Base-by-base conservation (phyloP, 2,888 invertebrate genomes). In the Melitaea athalia region DNA sequence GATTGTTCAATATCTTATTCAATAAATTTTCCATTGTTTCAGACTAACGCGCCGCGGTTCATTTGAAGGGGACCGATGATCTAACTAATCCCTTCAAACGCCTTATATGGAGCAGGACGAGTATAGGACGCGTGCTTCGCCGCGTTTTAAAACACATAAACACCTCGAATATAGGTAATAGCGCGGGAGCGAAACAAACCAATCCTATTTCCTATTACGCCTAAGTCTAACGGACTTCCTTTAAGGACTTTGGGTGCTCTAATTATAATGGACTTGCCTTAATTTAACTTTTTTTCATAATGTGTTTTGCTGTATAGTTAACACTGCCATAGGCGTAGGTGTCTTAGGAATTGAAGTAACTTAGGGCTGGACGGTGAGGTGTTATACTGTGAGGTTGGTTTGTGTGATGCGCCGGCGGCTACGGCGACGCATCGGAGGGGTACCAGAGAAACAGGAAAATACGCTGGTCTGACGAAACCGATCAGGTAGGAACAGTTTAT, bases 41-140 rank as follows among this genome's bases (percentile, higher is more conserved):
- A 91, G 91, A 82, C 86, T 84, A 81, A 74, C 73, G 74, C 81
- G 77, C 79, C 80, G 85, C 77, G 43, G 57, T 63, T 63, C 33
- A 52, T 59, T 82, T 82, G 83, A 87, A 73, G 83, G 84, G 82
- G 87, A 85, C 80, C 74, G 77, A 79, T 80, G 72, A 81, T 78
- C 81, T 79, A 75, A 77, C 79, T 77, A 79, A 55, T 61, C 81
- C 55, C 67, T n/a, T 55, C 82, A 85, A 89, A 83, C 85, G 84
- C 86, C 85, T 90, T 91, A 91, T 91, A 91, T 91, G 91, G 91
- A 91, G 91, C 89, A 85, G 81, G 88, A 87, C 87, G 84, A 87
- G 85, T 81, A 83, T 79, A 87, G 77, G 73, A 79, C 86, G 85
- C 88, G 90, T 81, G 86, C 83, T 83, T 77, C 85, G 88, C 81